phyloP scores from a whole-genome alignment of 2,113 vertebrate species.

The Condylura cristata region DNA sequence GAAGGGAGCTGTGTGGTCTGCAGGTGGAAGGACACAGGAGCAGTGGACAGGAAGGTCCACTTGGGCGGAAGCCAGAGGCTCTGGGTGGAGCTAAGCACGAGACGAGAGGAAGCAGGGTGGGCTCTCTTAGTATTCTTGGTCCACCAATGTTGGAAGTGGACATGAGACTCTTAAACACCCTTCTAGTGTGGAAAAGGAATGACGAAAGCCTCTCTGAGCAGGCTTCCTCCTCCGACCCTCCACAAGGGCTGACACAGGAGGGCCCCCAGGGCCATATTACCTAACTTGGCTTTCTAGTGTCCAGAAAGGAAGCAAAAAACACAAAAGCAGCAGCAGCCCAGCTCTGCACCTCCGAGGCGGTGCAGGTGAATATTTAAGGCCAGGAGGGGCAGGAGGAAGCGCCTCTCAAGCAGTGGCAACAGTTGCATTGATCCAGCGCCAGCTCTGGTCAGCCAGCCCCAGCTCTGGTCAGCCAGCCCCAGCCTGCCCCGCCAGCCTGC shows the following conservation, averaged over 20 bases:
- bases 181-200: not conserved
- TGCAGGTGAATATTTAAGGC: not conserved
- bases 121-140: not conserved
- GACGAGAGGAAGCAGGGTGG: not conserved
- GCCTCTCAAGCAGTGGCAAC: not conserved
- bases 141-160: not conserved
- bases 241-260: too few species aligned
- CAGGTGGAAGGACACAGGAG: not conserved
- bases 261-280: not conserved
- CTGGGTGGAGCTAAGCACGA: not conserved
- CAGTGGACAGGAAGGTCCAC: not conserved
- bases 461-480: too few species aligned
- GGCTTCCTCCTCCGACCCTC: not conserved
- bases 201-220: not conserved
- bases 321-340: not conserved
- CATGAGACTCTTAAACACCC: not conserved
- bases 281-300: accelerated
- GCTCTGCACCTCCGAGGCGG: not conserved
- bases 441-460: too few species aligned
- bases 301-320: not conserved
- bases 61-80: not conserved
- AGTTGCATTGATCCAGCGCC: not conserved
- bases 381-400: not conserved
- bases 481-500: not conserved
- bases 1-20: not conserved